Evolutionary conservation across 2,113 vertebrate species (phyloP).

Genomic region (crab-eating macaque (Macaca fascicularis)): DNA sequence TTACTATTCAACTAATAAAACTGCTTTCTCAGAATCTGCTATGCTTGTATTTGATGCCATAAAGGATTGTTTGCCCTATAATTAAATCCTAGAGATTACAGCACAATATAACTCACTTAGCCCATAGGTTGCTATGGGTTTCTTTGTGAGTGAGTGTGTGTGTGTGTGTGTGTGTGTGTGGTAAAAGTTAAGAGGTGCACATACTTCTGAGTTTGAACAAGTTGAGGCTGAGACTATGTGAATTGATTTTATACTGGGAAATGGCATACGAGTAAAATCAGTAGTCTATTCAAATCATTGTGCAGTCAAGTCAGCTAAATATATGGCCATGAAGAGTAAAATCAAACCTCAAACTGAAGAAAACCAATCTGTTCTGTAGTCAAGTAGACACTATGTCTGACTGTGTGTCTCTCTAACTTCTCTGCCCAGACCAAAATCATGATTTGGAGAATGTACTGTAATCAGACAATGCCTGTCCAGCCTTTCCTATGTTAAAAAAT

Average conservation of each 20-base stretch:
- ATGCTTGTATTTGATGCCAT: not conserved
- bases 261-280: not conserved
- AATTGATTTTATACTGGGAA: not conserved
- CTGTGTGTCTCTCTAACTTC: not conserved
- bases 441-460: not conserved
- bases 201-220: not conserved
- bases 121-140: not conserved
- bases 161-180: not conserved
- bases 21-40: not conserved
- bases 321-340: not conserved
- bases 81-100: not conserved
- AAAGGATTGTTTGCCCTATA: not conserved
- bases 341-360: not conserved
- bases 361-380: conserved; percentile 1
- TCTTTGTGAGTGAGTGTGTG: not conserved
- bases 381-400: not conserved
- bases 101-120: not conserved
- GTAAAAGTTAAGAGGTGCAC: not conserved
- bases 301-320: conserved; percentile 11
- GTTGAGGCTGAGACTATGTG: not conserved
- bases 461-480: not conserved
- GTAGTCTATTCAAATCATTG: conserved; percentile 20
- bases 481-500: not conserved
- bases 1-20: not conserved
- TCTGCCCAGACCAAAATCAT: conserved; percentile 1